phyloP scores from a whole-genome alignment of 1,140 invertebrate species.

The Drosophila novamexicana region DNA sequence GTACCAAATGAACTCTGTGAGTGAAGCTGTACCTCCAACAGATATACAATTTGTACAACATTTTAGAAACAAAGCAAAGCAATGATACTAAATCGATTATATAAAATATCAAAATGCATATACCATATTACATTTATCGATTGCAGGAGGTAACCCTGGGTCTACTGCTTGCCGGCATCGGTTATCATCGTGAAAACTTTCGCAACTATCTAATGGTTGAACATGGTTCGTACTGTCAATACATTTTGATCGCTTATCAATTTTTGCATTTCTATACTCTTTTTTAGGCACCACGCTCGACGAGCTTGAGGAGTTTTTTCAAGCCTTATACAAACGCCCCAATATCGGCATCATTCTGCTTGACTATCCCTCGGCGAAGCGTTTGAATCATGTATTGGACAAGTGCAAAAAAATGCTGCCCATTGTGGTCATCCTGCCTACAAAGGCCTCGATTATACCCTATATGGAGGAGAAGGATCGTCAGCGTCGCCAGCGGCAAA shows the following conservation, averaged over 20 bases:
- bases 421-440: conserved; percentile 43
- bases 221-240: conserved; percentile 9
- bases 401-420: conserved; percentile 46
- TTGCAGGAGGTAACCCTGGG: conserved; percentile 54
- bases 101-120: no score
- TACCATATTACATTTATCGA: neutral
- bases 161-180: conserved; percentile 51
- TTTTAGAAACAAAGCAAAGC: no score
- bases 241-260: neutral
- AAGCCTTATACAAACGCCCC: conserved; percentile 11
- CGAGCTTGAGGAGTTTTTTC: conserved; percentile 50
- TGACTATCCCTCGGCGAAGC: conserved; percentile 36
- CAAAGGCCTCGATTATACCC: conserved; percentile 33
- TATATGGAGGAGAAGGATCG: conserved; percentile 59
- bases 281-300: conserved; percentile 23
- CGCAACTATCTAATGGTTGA: conserved; percentile 61
- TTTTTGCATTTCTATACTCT: neutral
- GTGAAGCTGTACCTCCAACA: no score
- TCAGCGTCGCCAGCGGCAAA: conserved; percentile 31
- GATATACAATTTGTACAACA: no score
- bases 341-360: conserved; percentile 57
- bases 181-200: conserved; percentile 39
- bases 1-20: no score
- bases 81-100: no score
- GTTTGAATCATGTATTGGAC: conserved; percentile 21